Evolutionary conservation across 2,888 invertebrate species (phyloP).

Genomic region (Leucophenga montana): DNA sequence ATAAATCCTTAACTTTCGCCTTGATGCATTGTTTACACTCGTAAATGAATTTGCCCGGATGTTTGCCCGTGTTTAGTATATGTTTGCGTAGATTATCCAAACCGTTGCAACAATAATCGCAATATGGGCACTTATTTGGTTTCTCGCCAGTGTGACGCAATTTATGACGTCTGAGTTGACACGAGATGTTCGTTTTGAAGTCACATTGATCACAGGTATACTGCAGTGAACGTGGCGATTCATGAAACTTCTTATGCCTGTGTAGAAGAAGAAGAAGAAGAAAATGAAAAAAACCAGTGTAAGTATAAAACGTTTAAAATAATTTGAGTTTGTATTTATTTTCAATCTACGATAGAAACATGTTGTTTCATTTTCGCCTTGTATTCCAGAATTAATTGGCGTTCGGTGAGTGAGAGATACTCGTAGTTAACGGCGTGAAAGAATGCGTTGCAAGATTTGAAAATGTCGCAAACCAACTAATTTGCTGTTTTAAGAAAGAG

Average conservation of each 20-base stretch:
- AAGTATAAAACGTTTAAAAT: conserved; percentile 20
- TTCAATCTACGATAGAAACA: conserved; percentile 48
- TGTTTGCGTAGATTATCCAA: conserved; percentile 93
- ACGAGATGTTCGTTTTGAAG: conserved; percentile 79
- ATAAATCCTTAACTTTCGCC: conserved; percentile 40
- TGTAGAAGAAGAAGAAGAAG: conserved; percentile 17
- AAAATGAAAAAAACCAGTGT: not conserved
- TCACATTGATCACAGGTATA: conserved; percentile 79
- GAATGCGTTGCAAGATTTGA: not conserved
- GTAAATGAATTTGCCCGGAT: conserved; percentile 85
- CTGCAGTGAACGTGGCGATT: conserved; percentile 69
- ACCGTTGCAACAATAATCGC: conserved; percentile 83
- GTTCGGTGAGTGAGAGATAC: no score
- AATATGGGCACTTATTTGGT: conserved; percentile 90
- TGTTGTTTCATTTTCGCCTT: no score
- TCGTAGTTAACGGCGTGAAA: not conserved
- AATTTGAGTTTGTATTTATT: conserved; percentile 45
- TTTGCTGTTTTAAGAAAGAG: no score
- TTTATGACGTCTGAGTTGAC: conserved; percentile 85
- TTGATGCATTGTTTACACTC: conserved; percentile 81
- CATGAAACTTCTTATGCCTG: conserved; percentile 66
- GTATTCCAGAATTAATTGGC: no score
- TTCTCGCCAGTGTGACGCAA: conserved; percentile 84
- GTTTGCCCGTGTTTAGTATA: conserved; percentile 84
- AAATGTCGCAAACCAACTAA: no score